phyloP scores from a whole-genome alignment of 2,888 invertebrate genomes.

The Amphipoea lucens region DNA sequence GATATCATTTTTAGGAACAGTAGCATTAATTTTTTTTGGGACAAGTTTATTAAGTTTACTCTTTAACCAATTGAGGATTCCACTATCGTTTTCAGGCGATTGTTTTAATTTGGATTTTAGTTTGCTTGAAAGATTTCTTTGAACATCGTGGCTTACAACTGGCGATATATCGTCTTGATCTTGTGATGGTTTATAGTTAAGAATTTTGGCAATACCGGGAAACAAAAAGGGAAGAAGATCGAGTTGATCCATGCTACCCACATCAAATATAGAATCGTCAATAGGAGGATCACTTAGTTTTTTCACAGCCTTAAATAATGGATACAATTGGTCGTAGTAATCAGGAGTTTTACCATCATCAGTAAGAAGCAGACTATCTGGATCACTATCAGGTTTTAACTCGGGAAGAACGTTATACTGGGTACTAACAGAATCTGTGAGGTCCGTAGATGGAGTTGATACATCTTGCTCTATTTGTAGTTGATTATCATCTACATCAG shows the following conservation, averaged over 20 bases:
- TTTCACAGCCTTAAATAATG: background rate
- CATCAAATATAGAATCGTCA: background rate
- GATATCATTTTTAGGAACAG: background rate
- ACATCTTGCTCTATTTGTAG: slow-evolving; percentile 3
- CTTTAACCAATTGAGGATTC: slow-evolving; percentile 5
- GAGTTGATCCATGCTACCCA: slow-evolving; percentile 5
- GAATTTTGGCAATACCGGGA: slow-evolving; percentile 1
- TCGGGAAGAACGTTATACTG: background rate
- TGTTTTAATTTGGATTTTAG: slow-evolving; percentile 6
- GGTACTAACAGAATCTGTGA: background rate
- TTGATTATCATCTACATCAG: background rate
- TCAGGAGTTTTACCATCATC: background rate
- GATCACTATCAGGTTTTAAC: background rate
- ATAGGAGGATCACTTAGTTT: slow-evolving; percentile 9
- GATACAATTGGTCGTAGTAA: background rate
- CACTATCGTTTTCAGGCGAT: background rate
- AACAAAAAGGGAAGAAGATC: slow-evolving; percentile 4
- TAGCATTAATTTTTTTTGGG: background rate
- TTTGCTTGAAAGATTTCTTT: background rate
- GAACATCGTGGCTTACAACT: background rate
- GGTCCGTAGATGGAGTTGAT: background rate
- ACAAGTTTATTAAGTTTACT: slow-evolving; percentile 4
- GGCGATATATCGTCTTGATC: background rate
- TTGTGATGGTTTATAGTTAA: background rate
- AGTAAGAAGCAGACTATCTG: background rate